These are phyloP conservation scores for Enteromius anoplus DNA, from an alignment of 2,797 vertebrate species.

Conservation along the genomic window DNA sequence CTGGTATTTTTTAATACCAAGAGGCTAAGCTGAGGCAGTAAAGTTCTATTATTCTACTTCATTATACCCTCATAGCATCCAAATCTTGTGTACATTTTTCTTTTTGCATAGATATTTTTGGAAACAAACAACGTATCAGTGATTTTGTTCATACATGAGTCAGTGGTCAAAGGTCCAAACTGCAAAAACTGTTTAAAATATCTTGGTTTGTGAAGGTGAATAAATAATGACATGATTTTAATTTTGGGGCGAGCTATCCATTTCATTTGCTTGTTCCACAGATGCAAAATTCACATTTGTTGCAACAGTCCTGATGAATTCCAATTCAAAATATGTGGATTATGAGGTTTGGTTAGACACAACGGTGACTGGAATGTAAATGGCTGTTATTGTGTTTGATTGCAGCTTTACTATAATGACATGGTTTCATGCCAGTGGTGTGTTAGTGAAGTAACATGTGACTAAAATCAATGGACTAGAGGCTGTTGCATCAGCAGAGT, in stretches of 20 bases:
- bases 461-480: not conserved
- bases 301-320: not conserved
- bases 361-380: slow-evolving; percentile 32
- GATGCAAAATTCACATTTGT: not conserved
- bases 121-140: not conserved
- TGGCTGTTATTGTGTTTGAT: slow-evolving; percentile 4
- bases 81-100: not conserved
- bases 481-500: slow-evolving; percentile 19
- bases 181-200: not conserved
- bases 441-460: slow-evolving; percentile 9
- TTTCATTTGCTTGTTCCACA: not conserved
- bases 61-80: not conserved
- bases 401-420: slow-evolving; percentile 29
- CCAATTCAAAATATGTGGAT: not conserved
- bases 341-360: slow-evolving; percentile 17
- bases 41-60: not conserved
- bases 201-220: not conserved
- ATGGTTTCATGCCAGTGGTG: slow-evolving; percentile 31
- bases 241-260: not conserved
- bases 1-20: not conserved
- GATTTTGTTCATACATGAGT: not conserved
- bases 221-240: not conserved
- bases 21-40: not conserved
- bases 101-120: not conserved
- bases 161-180: not conserved